Conservation (phyloP, 2,888 invertebrate genomes). For the Latrodectus hesperus region DNA sequence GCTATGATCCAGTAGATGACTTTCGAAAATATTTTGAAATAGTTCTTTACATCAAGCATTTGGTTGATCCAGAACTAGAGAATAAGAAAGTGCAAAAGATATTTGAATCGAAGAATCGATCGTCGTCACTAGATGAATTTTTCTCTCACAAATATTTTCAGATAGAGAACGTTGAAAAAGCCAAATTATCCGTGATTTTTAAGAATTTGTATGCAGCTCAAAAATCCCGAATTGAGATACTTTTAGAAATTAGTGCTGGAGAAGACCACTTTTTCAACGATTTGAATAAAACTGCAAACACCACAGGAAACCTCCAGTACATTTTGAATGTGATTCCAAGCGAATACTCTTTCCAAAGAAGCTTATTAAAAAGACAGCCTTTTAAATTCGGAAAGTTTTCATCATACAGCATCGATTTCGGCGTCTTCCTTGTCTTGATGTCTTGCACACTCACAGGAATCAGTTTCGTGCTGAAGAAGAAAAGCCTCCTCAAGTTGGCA, state of each 20-base stretch:
- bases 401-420: constrained; percentile 13
- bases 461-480: constrained; percentile 45
- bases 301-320: neutral
- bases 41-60: neutral
- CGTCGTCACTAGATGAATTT: neutral
- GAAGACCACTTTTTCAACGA: neutral
- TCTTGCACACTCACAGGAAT: constrained; percentile 42
- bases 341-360: neutral
- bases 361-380: neutral
- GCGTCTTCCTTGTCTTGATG: constrained; percentile 1
- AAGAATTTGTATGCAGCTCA: neutral
- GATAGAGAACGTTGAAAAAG: constrained; percentile 2
- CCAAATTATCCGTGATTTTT: neutral
- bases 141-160: constrained; percentile 7
- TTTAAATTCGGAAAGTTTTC: constrained; percentile 26
- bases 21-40: constrained; percentile 1
- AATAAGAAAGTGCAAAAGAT: neutral
- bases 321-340: neutral
- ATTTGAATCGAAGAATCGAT: neutral
- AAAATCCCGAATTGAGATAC: constrained; percentile 2
- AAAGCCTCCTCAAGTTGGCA: constrained; percentile 14
- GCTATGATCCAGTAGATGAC: too few species aligned
- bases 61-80: neutral
- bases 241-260: constrained; percentile 6
- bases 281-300: neutral